Percentiles rank a stretch among this genome's conserved stretches.
Conservation (phyloP, 2,888 invertebrate species). For the Cephus nigrinus region DNA sequence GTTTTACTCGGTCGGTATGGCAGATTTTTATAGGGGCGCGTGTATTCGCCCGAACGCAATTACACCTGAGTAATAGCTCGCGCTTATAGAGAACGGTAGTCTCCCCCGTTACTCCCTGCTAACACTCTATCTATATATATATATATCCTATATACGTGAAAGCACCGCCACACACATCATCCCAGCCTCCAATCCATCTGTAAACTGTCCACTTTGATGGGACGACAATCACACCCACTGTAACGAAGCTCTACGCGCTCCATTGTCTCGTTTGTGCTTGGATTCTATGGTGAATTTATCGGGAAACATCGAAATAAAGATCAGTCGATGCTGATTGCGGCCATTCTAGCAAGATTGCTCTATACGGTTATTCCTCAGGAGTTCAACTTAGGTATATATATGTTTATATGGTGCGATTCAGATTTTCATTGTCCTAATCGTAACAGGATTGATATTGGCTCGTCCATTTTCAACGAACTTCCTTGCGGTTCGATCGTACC, state of each 20-base stretch:
- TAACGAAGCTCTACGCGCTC: conserved; percentile 46
- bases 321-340: conserved; percentile 56
- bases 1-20: conserved; percentile 10
- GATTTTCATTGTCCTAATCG: not conserved
- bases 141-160: not conserved
- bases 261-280: conserved; percentile 14
- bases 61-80: conserved; percentile 60
- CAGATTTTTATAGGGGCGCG: conserved; percentile 1
- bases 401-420: not conserved
- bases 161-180: not conserved
- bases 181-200: conserved; percentile 58
- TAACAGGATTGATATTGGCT: not conserved
- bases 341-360: conserved; percentile 28
- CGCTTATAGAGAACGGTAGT: conserved; percentile 9
- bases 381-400: not conserved
- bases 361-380: not conserved
- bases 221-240: conserved; percentile 62
- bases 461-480: not conserved
- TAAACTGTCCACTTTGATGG: conserved; percentile 66
- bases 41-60: conserved; percentile 45
- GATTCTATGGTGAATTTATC: conserved; percentile 52
- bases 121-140: not conserved
- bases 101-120: not conserved
- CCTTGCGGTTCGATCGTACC: not conserved
- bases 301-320: conserved; percentile 53